A percentile compares a stretch with the other conserved stretches of the same genome.
phyloP scores from a whole-genome alignment of 2,888 invertebrate genomes.

The Mechanitis messenoides region DNA sequence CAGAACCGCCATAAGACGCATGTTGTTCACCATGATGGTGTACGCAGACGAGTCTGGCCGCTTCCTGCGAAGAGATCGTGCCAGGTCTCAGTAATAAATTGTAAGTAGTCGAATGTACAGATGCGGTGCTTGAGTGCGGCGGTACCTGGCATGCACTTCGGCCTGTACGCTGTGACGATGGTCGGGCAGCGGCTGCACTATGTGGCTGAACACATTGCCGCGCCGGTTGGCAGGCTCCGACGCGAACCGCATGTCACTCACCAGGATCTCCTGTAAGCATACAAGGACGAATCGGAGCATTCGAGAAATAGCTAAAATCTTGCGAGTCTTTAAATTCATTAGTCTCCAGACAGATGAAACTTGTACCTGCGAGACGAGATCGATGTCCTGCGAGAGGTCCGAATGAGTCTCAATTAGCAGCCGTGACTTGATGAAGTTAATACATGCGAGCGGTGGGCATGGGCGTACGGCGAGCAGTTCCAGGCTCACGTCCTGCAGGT shows the following conservation, averaged over 20 bases:
- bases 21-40: conserved; percentile 93
- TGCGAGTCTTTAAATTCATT: too few species aligned
- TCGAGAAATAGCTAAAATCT: background rate
- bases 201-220: conserved; percentile 91
- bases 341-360: background rate
- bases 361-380: conserved; percentile 89
- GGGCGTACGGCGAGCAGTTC: conserved; percentile 78
- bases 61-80: conserved; percentile 57
- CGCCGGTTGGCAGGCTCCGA: conserved; percentile 81
- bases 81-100: background rate
- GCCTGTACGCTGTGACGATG: conserved; percentile 81
- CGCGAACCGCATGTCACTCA: conserved; percentile 85
- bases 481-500: conserved; percentile 90
- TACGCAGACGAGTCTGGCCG: conserved; percentile 83
- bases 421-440: conserved; percentile 94
- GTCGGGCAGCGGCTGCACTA: conserved; percentile 86
- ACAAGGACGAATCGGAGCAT: background rate
- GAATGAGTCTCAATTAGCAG: conserved; percentile 90
- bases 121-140: background rate
- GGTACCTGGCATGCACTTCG: conserved; percentile 80
- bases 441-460: conserved; percentile 82
- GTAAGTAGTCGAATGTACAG: background rate
- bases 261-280: conserved; percentile 79
- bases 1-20: conserved; percentile 94
- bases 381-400: conserved; percentile 93